Percentiles rank a stretch among this genome's conserved stretches.
These are phyloP conservation scores for Volucella inflata DNA, from an alignment of 2,888 invertebrate genomes.

Conservation along the genomic window DNA sequence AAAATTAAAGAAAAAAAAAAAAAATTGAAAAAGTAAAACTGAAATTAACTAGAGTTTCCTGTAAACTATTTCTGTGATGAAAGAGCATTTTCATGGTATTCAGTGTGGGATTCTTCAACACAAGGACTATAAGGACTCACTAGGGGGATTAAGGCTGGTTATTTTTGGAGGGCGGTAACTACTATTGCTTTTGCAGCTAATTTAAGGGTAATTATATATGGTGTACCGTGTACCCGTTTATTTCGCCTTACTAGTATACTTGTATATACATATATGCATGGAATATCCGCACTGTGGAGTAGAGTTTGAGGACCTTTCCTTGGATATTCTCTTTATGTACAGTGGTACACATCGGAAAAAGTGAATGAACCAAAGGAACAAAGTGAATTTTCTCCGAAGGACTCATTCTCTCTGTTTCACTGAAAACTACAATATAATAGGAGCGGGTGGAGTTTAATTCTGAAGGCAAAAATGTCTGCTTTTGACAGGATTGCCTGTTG, in stretches of 20 bases:
- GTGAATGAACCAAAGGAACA: constrained; percentile 57
- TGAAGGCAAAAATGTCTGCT: constrained; percentile 68
- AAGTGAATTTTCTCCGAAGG: constrained; percentile 63
- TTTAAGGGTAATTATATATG: constrained; percentile 71
- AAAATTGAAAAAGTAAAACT: not conserved
- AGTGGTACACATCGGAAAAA: constrained; percentile 1
- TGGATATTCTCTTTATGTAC: constrained; percentile 12
- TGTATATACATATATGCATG: constrained; percentile 16
- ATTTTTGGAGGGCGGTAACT: constrained; percentile 41
- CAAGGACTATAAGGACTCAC: constrained; percentile 4
- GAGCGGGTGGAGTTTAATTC: constrained; percentile 66
- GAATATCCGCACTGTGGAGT: constrained; percentile 12
- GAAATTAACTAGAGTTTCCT: constrained; percentile 35
- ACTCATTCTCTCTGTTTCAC: constrained; percentile 21
- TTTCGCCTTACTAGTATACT: not conserved
- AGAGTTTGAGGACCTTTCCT: constrained; percentile 35
- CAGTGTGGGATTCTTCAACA: constrained; percentile 40
- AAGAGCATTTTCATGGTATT: constrained; percentile 42
- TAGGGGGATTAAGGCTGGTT: not conserved
- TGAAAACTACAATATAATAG: constrained; percentile 39
- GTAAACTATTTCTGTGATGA: constrained; percentile 58
- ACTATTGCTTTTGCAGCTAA: constrained; percentile 52
- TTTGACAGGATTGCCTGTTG: constrained; percentile 70
- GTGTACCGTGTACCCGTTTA: constrained; percentile 47
- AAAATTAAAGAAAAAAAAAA: not conserved